Percentiles rank a stretch among this genome's conserved stretches.
Conservation (phyloP, 2,888 invertebrate species). For the Allophyes oxyacanthae region DNA sequence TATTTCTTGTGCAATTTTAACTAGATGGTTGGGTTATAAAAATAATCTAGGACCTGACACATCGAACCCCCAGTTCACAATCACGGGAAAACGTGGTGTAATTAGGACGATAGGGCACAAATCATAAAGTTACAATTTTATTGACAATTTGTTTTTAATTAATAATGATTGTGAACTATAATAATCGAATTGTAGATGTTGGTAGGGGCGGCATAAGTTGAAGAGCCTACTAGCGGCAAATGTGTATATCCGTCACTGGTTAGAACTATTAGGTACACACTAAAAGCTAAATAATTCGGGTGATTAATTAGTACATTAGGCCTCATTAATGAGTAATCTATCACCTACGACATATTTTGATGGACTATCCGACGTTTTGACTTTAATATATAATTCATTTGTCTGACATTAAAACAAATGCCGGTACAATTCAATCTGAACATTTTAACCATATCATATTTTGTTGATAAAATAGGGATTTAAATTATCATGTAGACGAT, state of each 20-base stretch:
- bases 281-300: slow-evolving; percentile 25
- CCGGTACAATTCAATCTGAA: slow-evolving; percentile 7
- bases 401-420: slow-evolving; percentile 11
- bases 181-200: too few relatives aligned
- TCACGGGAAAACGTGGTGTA: too few relatives aligned
- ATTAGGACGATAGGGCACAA: too few relatives aligned
- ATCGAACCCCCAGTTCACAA: too few relatives aligned
- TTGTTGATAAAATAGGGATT: slow-evolving; percentile 6
- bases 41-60: too few relatives aligned
- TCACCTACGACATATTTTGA: slow-evolving; percentile 28
- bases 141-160: too few relatives aligned
- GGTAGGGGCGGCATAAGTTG: too few relatives aligned
- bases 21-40: too few relatives aligned
- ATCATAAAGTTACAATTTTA: too few relatives aligned
- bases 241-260: not conserved
- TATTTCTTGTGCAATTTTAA: too few relatives aligned
- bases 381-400: slow-evolving; percentile 12
- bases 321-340: slow-evolving; percentile 32
- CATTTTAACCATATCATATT: slow-evolving; percentile 17
- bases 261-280: slow-evolving; percentile 3
- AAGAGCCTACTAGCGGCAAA: too few relatives aligned
- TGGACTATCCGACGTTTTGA: slow-evolving; percentile 22
- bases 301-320: slow-evolving; percentile 24
- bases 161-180: too few relatives aligned
- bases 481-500: not conserved